A percentile compares a stretch with the other conserved stretches of the same genome.
phyloP scores from a whole-genome alignment of 2,888 invertebrate species.

The Piscicola geometra region DNA sequence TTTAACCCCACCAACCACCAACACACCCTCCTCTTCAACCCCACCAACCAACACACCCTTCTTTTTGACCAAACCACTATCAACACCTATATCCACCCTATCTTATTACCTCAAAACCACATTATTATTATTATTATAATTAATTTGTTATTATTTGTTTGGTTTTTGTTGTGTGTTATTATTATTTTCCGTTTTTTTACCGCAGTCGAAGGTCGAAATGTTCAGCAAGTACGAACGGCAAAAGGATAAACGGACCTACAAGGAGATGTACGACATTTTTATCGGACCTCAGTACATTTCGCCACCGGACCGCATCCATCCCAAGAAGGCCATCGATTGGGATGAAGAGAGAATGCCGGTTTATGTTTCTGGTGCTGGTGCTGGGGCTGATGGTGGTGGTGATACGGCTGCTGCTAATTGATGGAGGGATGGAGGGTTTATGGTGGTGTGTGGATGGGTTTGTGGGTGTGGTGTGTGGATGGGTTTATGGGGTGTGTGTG shows the following conservation, averaged over 20 bases:
- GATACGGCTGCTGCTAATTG: not conserved
- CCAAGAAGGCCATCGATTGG: not conserved
- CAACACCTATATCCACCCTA: no score
- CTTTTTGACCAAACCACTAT: no score
- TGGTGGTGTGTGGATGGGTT: no score
- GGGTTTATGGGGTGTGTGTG: not conserved
- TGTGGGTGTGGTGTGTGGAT: not conserved
- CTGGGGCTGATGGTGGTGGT: not conserved
- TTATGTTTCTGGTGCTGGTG: not conserved
- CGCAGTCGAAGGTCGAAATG: constrained; percentile 50
- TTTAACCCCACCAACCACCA: no score
- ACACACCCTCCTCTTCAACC: no score
- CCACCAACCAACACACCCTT: no score
- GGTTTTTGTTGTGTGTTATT: no score
- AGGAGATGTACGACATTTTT: constrained; percentile 50
- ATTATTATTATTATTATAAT: no score
- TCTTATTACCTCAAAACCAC: no score
- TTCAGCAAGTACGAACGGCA: constrained; percentile 56
- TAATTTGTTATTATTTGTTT: no score
- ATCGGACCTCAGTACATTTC: constrained; percentile 38
- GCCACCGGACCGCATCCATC: not conserved
- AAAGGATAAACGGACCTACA: constrained; percentile 53
- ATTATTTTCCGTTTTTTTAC: no score
- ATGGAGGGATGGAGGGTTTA: not conserved
- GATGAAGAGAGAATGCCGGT: constrained; percentile 8